Evolutionary conservation across 2,888 invertebrate genomes (phyloP), one percentile per base, ranked within the genome.

Genomic region (Apodemia duryi): DNA sequence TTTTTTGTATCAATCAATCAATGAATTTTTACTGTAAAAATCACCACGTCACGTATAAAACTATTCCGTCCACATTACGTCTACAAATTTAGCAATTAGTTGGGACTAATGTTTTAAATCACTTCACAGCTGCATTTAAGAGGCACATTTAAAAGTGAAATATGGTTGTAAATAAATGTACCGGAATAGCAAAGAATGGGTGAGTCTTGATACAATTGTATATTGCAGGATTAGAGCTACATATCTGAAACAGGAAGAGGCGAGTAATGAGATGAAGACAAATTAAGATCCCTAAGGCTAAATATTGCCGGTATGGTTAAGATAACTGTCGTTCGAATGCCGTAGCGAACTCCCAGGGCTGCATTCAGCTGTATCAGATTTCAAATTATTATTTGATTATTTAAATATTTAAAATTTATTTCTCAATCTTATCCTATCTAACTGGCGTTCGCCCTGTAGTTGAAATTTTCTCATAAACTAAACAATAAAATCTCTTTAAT

Each of bases 121-220:
- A 57, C 57, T 57, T 57, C 57, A 57, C 57, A 32, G 32, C 29
- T 57, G 57, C 29, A 57, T 57, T 57, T 57, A 32, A 57, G 57
- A 57, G 57, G 57, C 29, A 32, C 57, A 32, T 57, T 32, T 57
- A 57, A 57, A 57, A 57, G 57, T 57, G 57, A 57, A 57, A 57
- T 57, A 57, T 57, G 57, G 32, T 13, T 29, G 29, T 29, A 13
- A 32, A 32, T 29, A 57, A 32, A 32, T 57, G 57, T 57, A 57
- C 57, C 57, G 29, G 57, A 57, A 57, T 57, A 57, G 57, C 57
- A 32, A 57, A 57, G 57, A 57, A 57, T 57, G 57, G 57, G 57
- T 32, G 32, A 29, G 21, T 21, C 21, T 21, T 21, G 29, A 57
- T 32, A 54, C 54, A 54, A 54, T 54, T 54, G 54, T 54, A 54